Percentiles rank a stretch among this genome's conserved stretches.
These are phyloP conservation scores for Heliconius ismenius DNA, from an alignment of 2,888 invertebrate genomes.

Conservation along the genomic window DNA sequence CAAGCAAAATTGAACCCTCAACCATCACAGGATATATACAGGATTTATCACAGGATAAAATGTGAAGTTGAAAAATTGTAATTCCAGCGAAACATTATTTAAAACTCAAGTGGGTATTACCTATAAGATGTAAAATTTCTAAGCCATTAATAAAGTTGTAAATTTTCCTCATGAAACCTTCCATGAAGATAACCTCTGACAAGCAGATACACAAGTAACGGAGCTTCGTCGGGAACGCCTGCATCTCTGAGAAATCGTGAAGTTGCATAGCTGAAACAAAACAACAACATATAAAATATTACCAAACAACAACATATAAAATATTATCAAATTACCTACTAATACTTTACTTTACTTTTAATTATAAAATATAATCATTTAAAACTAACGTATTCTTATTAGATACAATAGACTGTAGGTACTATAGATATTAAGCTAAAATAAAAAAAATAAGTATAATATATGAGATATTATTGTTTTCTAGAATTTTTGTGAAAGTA, in stretches of 20 bases:
- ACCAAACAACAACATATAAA: not conserved
- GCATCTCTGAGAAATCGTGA: constrained; percentile 99
- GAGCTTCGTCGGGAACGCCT: constrained; percentile 98
- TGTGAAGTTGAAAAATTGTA: not conserved
- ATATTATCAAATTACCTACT: too few species aligned
- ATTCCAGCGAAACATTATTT: not conserved
- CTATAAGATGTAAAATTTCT: constrained; percentile 97
- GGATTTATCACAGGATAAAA: not conserved
- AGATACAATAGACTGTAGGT: too few species aligned
- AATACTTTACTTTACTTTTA: not conserved
- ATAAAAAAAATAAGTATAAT: too few species aligned
- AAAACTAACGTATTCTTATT: not conserved
- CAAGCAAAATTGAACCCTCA: too few species aligned
- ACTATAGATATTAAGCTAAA: too few species aligned
- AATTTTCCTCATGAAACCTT: constrained; percentile 99
- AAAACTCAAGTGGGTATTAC: constrained; percentile 71
- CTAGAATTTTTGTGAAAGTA: too few species aligned
- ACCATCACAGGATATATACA: too few species aligned
- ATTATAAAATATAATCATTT: too few species aligned
- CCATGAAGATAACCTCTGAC: constrained; percentile 99
- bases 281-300: not conserved
- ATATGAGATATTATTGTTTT: too few species aligned
- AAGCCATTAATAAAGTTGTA: constrained; percentile 99
- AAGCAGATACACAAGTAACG: constrained; percentile 97
- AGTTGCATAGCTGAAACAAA: constrained; percentile 92